phyloP scores from a whole-genome alignment of 2,888 invertebrate genomes.

The Brachypalpus laphriformis region DNA sequence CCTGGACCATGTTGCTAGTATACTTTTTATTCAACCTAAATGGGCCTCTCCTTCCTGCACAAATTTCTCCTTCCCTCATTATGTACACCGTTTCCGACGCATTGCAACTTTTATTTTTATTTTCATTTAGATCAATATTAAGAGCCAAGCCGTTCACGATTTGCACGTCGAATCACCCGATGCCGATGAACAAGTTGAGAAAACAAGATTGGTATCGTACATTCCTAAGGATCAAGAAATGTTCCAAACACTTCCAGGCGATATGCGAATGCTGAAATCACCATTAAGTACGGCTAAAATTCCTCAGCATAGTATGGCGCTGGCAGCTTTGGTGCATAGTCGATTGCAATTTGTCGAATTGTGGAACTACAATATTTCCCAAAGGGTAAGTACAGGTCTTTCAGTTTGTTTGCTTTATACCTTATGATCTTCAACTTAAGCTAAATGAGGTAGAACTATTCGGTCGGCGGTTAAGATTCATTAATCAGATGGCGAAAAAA shows the following conservation, averaged over 20 bases:
- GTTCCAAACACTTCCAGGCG: conserved; percentile 43
- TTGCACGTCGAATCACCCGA: background rate
- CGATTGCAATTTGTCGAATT: conserved; percentile 66
- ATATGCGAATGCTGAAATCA: conserved; percentile 47
- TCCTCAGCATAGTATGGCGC: conserved; percentile 46
- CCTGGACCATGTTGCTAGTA: too few species aligned
- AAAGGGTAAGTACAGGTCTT: conserved; percentile 57
- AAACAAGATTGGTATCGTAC: conserved; percentile 1
- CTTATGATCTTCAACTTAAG: too few species aligned
- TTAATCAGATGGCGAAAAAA: background rate
- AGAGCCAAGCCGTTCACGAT: conserved; percentile 13
- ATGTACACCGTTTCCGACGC: too few species aligned
- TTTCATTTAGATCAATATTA: conserved; percentile 45
- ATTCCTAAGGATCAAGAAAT: conserved; percentile 50
- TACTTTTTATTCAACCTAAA: too few species aligned
- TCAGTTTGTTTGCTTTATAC: too few species aligned
- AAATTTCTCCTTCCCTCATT: too few species aligned
- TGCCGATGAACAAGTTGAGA: conserved; percentile 4
- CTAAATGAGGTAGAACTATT: too few species aligned
- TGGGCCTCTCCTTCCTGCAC: too few species aligned
- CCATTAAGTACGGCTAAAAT: conserved; percentile 1
- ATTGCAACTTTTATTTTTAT: background rate
- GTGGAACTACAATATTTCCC: conserved; percentile 65
- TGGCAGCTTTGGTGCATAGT: conserved; percentile 72
- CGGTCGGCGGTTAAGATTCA: background rate